A percentile compares a stretch with the other conserved stretches of the same genome.
phyloP scores from a whole-genome alignment of 2,888 invertebrate genomes.

The Hypselothyrea guttata region DNA sequence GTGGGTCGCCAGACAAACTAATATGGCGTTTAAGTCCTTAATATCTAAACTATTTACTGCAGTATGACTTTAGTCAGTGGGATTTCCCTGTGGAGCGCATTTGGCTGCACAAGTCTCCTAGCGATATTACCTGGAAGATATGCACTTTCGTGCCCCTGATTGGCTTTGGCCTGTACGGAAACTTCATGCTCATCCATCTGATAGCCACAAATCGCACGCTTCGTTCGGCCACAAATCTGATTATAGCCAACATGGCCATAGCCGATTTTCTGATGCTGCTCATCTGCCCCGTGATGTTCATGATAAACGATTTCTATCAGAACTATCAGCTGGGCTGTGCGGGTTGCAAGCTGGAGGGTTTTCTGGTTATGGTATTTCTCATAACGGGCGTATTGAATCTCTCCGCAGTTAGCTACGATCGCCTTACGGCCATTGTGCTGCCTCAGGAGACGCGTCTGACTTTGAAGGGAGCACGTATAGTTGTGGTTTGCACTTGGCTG shows the following conservation, averaged over 20 bases:
- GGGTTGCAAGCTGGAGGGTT: constrained; percentile 90
- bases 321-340: constrained; percentile 88
- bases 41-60: not conserved
- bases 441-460: constrained; percentile 88
- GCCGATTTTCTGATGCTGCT: constrained; percentile 87
- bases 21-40: too few relatives aligned
- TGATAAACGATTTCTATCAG: constrained; percentile 89
- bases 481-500: constrained; percentile 88
- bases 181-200: constrained; percentile 86
- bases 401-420: constrained; percentile 90
- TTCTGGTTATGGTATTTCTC: constrained; percentile 88
- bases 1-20: constrained; percentile 23
- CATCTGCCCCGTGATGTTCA: constrained; percentile 89
- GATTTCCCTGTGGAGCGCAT: constrained; percentile 84
- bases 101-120: constrained; percentile 85
- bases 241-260: constrained; percentile 89
- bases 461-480: constrained; percentile 85
- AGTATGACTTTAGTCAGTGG: constrained; percentile 82
- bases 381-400: constrained; percentile 90
- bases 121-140: constrained; percentile 86
- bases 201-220: constrained; percentile 86
- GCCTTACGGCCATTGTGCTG: constrained; percentile 90
- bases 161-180: constrained; percentile 86
- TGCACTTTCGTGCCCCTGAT: constrained; percentile 85
- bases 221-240: constrained; percentile 87